A percentile compares a stretch with the other conserved stretches of the same genome.
These are phyloP conservation scores for Alaudala cheleensis DNA, from an alignment of 2,113 vertebrate genomes.

Conservation along the genomic window DNA sequence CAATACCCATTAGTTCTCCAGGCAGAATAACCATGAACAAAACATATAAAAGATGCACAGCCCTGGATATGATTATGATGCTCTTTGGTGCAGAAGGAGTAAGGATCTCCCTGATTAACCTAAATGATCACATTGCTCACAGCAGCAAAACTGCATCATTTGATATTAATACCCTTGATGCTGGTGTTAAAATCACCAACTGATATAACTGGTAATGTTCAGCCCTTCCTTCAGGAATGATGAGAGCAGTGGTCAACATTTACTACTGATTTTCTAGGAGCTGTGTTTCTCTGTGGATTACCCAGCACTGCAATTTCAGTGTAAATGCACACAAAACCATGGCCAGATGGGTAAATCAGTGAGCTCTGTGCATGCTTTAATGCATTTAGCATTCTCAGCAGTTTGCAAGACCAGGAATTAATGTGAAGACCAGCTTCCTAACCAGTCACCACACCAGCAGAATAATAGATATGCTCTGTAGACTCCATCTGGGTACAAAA, in stretches of 20 bases:
- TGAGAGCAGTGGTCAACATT: background rate
- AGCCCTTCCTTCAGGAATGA: background rate
- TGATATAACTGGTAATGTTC: background rate
- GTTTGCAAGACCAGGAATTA: background rate
- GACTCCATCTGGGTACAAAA: background rate
- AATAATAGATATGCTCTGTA: background rate
- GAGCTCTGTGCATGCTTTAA: background rate
- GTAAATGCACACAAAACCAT: background rate
- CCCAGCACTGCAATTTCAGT: background rate
- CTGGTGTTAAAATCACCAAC: background rate
- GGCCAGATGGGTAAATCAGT: background rate
- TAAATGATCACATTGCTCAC: background rate
- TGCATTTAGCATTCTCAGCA: background rate
- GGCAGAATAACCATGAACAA: conserved; percentile 1
- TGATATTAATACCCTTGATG: background rate
- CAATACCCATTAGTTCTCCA: background rate
- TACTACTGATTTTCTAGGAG: background rate
- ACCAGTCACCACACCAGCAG: background rate
- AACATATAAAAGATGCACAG: background rate
- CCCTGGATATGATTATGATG: background rate
- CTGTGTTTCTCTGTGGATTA: background rate
- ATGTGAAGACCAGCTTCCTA: background rate
- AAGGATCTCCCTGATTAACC: background rate
- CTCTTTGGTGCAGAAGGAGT: background rate
- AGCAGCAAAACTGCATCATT: background rate